A percentile compares a stretch with the other conserved stretches of the same genome.
Evolutionary conservation across 2,113 vertebrate genomes (phyloP).

Genomic region (Chionodraco myersi): DNA sequence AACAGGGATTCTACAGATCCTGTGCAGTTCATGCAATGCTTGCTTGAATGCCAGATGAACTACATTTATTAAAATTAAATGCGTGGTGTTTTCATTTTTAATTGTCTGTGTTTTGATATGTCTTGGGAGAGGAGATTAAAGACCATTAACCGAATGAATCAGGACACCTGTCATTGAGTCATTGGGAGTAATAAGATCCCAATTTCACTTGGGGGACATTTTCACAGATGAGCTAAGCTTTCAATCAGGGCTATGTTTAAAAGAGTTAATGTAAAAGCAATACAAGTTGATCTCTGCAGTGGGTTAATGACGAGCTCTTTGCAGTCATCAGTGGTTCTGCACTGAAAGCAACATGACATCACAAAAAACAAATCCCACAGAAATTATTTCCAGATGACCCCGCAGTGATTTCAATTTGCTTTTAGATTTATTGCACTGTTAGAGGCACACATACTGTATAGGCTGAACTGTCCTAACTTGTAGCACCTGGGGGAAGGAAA

Average conservation of each 20-base stretch:
- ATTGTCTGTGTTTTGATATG: slow-evolving; percentile 56
- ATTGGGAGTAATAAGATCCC: slow-evolving; percentile 44
- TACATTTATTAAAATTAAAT: slow-evolving; percentile 40
- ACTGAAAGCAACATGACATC: not conserved
- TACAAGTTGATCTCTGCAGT: slow-evolving; percentile 36
- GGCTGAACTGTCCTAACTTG: not conserved
- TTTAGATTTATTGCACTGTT: slow-evolving; percentile 1
- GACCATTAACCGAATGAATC: slow-evolving; percentile 47
- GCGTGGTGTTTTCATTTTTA: slow-evolving; percentile 25
- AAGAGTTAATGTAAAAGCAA: slow-evolving; percentile 51
- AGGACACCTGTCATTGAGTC: slow-evolving; percentile 49
- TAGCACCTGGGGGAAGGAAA: not conserved
- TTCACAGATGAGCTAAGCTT: slow-evolving; percentile 27
- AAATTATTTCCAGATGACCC: not conserved
- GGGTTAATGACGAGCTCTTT: slow-evolving; percentile 2
- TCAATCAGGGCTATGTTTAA: slow-evolving; percentile 2
- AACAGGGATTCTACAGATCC: slow-evolving; percentile 23
- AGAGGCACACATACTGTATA: not conserved
- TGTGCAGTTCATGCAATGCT: slow-evolving; percentile 33
- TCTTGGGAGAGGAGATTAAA: slow-evolving; percentile 63
- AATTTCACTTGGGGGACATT: slow-evolving; percentile 48
- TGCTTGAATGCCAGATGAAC: slow-evolving; percentile 33
- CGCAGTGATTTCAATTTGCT: slow-evolving; percentile 20
- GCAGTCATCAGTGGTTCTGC: not conserved
- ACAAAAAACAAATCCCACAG: not conserved